Evolutionary conservation across 2,113 vertebrate genomes (phyloP).

Genomic region (Crypturellus undulatus): DNA sequence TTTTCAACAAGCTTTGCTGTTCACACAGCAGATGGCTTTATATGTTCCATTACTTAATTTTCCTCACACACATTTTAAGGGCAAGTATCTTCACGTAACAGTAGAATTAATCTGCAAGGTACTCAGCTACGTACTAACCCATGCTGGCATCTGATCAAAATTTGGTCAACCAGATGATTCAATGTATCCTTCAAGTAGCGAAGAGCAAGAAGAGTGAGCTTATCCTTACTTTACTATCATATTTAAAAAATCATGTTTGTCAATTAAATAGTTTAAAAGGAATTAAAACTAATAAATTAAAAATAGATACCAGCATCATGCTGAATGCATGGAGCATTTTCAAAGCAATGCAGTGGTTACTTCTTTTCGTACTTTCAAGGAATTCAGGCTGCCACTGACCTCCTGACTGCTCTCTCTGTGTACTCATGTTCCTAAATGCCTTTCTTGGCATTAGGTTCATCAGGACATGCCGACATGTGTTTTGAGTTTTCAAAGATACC

Average conservation of each 20-base stretch:
- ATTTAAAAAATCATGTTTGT: neutral
- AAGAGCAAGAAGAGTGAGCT: neutral
- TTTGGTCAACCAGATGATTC: neutral
- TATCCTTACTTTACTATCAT: neutral
- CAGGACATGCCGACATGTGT: neutral
- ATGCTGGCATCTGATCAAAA: neutral
- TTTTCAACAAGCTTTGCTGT: conserved; percentile 42
- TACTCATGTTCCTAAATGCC: neutral
- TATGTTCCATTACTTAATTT: conserved; percentile 30
- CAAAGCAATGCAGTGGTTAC: neutral
- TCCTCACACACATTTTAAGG: neutral
- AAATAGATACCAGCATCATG: neutral
- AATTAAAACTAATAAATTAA: neutral
- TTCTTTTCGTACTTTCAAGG: neutral
- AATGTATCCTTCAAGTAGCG: neutral
- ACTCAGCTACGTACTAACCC: neutral
- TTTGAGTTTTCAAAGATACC: neutral
- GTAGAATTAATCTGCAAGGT: conserved; percentile 7
- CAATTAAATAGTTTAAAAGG: neutral
- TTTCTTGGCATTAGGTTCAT: neutral
- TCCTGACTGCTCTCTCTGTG: no score
- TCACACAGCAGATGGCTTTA: conserved; percentile 45
- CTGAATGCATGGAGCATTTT: neutral
- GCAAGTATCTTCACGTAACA: neutral
- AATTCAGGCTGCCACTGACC: no score